Percentiles rank a stretch among this genome's conserved stretches.
Conservation (phyloP, 1,140 invertebrate species). For the Chlorops oryzae region DNA sequence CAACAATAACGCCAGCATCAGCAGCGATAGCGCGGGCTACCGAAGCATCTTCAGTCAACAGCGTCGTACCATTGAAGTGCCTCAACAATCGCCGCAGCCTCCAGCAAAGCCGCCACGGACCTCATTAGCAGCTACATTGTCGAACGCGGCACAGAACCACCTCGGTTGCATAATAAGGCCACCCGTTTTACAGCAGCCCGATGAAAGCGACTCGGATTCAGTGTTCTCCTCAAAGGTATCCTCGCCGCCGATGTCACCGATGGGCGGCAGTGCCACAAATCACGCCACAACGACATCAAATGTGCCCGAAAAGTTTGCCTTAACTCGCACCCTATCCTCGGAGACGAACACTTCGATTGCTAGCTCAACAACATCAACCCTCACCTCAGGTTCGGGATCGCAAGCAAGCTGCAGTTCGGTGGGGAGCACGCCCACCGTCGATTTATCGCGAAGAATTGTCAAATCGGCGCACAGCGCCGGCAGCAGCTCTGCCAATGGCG, state of each 20-base stretch:
- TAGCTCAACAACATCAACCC: constrained; percentile 57
- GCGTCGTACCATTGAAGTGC: background rate
- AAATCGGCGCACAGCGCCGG: constrained; percentile 55
- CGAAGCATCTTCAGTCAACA: constrained; percentile 30
- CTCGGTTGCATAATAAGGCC: constrained; percentile 9
- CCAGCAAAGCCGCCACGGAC: constrained; percentile 46
- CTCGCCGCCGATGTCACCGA: constrained; percentile 30
- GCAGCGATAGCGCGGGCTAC: constrained; percentile 15
- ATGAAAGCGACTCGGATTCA: constrained; percentile 80
- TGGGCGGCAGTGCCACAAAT: constrained; percentile 33
- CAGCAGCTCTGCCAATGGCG: too few relatives aligned
- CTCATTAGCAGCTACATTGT: constrained; percentile 27
- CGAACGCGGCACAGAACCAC: constrained; percentile 9
- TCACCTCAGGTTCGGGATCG: constrained; percentile 58
- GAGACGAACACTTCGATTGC: constrained; percentile 58
- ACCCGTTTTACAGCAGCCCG: constrained; percentile 35
- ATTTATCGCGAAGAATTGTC: constrained; percentile 58
- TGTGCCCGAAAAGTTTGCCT: constrained; percentile 50
- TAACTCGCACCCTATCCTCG: constrained; percentile 54
- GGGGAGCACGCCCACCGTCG: constrained; percentile 53
- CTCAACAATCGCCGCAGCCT: background rate
- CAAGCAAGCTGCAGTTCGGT: constrained; percentile 62
- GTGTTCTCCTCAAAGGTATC: constrained; percentile 68
- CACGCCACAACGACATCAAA: too few relatives aligned
- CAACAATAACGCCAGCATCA: constrained; percentile 10